Conservation (phyloP, 2,113 vertebrate species). For the Cyprinodon brontotheroides region DNA sequence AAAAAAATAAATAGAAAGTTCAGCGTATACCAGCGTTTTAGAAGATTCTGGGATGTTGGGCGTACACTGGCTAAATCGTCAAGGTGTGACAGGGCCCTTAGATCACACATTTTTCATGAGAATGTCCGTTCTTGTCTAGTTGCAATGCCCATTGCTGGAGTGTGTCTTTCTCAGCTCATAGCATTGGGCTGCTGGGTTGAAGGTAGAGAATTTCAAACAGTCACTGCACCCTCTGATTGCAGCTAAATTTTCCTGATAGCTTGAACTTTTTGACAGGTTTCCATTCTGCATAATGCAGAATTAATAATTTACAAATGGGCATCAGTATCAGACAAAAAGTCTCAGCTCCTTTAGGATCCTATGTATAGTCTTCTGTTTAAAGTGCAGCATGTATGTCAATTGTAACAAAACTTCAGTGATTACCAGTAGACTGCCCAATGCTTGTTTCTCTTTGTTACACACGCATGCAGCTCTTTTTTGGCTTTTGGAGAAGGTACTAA, state of each 20-base stretch:
- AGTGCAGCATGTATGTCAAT: background rate
- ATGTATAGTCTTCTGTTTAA: background rate
- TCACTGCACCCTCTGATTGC: background rate
- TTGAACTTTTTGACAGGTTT: background rate
- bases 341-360: background rate
- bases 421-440: background rate
- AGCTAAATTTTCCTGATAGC: background rate
- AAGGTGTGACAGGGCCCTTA: too few relatives aligned
- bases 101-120: too few relatives aligned
- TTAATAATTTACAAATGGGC: background rate
- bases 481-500: background rate
- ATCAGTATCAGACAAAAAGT: background rate
- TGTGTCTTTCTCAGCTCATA: too few relatives aligned
- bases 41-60: too few relatives aligned
- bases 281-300: background rate
- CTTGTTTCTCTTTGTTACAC: too few relatives aligned
- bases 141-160: too few relatives aligned
- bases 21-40: too few relatives aligned
- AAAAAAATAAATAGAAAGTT: too few relatives aligned
- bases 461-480: background rate
- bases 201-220: background rate
- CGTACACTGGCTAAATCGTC: too few relatives aligned
- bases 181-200: too few relatives aligned
- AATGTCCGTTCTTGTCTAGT: too few relatives aligned
- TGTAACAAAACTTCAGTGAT: background rate